Conservation (phyloP, 2,797 vertebrate species). For the Coccyzus lansbergi region DNA sequence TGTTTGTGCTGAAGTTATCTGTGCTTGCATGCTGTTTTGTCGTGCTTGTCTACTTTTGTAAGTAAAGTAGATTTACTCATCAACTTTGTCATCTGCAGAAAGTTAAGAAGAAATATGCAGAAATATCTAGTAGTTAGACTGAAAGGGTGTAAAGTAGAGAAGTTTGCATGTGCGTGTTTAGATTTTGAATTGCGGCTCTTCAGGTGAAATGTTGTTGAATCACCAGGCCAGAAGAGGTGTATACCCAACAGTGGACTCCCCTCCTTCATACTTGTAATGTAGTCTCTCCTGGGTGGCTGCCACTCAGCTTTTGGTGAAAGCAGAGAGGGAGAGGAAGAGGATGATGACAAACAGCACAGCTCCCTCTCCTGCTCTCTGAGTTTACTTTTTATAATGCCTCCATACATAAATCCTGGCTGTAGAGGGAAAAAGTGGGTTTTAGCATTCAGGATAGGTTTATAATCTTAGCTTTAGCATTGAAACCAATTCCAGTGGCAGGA, state of each 20-base stretch:
- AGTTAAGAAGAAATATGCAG: not conserved
- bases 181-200: not conserved
- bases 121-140: not conserved
- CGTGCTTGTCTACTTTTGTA: not conserved
- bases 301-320: not conserved
- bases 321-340: not conserved
- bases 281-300: not conserved
- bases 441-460: not conserved
- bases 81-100: not conserved
- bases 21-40: not conserved
- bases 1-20: not conserved
- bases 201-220: not conserved
- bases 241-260: fast-evolving
- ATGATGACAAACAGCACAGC: fast-evolving
- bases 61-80: not conserved
- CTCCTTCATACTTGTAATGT: not conserved
- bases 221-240: not conserved
- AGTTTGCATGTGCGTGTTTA: not conserved
- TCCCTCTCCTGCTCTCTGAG: not conserved
- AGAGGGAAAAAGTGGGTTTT: not conserved
- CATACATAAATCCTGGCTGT: not conserved
- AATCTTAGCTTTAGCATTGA: not conserved
- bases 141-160: not conserved
- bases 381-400: not conserved
- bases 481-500: not conserved